Percentiles rank a stretch among this genome's conserved stretches.
phyloP scores from a whole-genome alignment of 2,797 vertebrate genomes.

The Sebastes melanostomus region DNA sequence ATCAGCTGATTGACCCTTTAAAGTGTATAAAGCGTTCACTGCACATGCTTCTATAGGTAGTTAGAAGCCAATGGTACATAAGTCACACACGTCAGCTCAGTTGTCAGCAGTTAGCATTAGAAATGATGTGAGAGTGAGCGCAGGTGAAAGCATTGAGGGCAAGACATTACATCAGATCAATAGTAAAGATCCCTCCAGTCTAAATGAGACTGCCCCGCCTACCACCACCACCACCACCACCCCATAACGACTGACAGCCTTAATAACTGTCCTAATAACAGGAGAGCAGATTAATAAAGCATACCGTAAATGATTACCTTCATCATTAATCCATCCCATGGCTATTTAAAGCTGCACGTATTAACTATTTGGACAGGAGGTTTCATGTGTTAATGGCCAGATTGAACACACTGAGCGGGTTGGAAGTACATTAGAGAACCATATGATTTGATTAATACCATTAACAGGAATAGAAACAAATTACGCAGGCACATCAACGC shows the following conservation, averaged over 20 bases:
- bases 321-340: constrained; percentile 78
- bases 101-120: constrained; percentile 6
- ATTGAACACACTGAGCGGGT: constrained; percentile 45
- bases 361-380: constrained; percentile 75
- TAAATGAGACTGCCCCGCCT: constrained; percentile 31
- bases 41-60: background rate
- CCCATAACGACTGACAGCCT: constrained; percentile 57
- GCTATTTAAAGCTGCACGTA: constrained; percentile 73
- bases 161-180: constrained; percentile 57
- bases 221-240: background rate
- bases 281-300: constrained; percentile 80
- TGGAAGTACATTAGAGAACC: constrained; percentile 59
- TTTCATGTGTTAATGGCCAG: constrained; percentile 70
- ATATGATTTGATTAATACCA: constrained; percentile 67
- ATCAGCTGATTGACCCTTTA: background rate
- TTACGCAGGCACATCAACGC: constrained; percentile 22
- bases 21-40: background rate
- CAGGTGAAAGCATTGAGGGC: constrained; percentile 25
- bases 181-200: constrained; percentile 45
- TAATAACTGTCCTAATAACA: constrained; percentile 76
- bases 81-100: constrained; percentile 16
- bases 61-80: background rate
- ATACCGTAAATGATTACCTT: constrained; percentile 82
- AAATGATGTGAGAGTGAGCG: constrained; percentile 28
- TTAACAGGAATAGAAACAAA: constrained; percentile 65